phyloP scores from a whole-genome alignment of 2,797 vertebrate genomes.

The Falco novaeseelandiae region DNA sequence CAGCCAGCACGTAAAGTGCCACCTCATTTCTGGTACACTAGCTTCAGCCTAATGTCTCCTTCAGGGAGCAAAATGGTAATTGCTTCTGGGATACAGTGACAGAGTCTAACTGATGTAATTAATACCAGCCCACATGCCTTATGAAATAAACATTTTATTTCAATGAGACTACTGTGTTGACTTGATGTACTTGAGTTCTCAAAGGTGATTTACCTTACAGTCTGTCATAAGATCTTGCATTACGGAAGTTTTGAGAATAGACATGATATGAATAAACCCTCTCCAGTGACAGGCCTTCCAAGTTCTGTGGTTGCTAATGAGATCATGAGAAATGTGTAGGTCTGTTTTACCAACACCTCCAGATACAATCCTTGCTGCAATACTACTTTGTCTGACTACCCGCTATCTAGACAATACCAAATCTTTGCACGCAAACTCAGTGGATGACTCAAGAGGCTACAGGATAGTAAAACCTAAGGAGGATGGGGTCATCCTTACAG shows the following conservation, averaged over 20 bases:
- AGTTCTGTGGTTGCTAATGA: neutral
- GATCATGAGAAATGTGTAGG: constrained; percentile 42
- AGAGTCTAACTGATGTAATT: neutral
- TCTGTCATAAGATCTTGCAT: neutral
- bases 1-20: neutral
- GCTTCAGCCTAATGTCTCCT: neutral
- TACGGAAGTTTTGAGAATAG: neutral
- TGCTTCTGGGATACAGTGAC: neutral
- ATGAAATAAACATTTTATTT: neutral
- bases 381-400: neutral
- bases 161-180: neutral
- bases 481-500: neutral
- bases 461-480: neutral
- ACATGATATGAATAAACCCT: neutral
- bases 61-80: neutral
- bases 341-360: neutral
- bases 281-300: neutral
- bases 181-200: neutral
- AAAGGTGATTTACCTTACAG: neutral
- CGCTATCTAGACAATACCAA: neutral
- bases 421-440: neutral
- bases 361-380: neutral
- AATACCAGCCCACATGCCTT: neutral
- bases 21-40: neutral
- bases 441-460: neutral